Conservation (phyloP, 92 coral and sea anemone genomes). For the Palythoa grandiflora region DNA sequence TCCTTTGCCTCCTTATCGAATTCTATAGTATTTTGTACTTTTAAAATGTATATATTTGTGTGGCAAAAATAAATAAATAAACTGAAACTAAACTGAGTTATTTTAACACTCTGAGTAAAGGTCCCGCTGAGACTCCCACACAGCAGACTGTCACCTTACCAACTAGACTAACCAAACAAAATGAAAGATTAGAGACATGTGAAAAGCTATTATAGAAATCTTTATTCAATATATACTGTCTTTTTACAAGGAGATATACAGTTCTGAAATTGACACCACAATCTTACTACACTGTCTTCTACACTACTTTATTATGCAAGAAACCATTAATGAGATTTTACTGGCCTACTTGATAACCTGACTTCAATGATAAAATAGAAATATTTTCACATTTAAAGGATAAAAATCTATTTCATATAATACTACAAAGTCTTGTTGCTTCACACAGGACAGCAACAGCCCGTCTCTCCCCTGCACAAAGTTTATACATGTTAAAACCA, state of each 20-base stretch:
- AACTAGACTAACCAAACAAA: background rate
- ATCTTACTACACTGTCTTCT: background rate
- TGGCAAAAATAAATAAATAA: too few relatives aligned
- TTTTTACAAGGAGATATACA: slow-evolving; percentile 40
- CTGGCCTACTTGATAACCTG: background rate
- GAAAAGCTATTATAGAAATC: slow-evolving; percentile 52
- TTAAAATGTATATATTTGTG: too few relatives aligned
- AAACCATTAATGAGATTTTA: background rate
- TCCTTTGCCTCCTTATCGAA: too few relatives aligned
- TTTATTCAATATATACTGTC: slow-evolving; percentile 67
- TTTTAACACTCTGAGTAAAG: too few relatives aligned
- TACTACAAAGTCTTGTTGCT: slow-evolving; percentile 11
- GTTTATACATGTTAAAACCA: background rate
- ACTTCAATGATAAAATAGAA: background rate
- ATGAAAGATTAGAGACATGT: background rate
- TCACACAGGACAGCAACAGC: background rate
- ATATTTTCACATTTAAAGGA: background rate
- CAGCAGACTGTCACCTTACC: too few relatives aligned
- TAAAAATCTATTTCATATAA: slow-evolving; percentile 15
- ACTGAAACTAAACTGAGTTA: too few relatives aligned
- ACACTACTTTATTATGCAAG: too few relatives aligned
- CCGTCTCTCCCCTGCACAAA: background rate
- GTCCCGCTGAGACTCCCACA: too few relatives aligned
- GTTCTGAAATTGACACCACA: background rate
- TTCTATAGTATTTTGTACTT: too few relatives aligned